These are phyloP conservation scores for Pogonognathellus flavescens DNA, from an alignment of 1,140 invertebrate genomes.

Conservation along the genomic window DNA sequence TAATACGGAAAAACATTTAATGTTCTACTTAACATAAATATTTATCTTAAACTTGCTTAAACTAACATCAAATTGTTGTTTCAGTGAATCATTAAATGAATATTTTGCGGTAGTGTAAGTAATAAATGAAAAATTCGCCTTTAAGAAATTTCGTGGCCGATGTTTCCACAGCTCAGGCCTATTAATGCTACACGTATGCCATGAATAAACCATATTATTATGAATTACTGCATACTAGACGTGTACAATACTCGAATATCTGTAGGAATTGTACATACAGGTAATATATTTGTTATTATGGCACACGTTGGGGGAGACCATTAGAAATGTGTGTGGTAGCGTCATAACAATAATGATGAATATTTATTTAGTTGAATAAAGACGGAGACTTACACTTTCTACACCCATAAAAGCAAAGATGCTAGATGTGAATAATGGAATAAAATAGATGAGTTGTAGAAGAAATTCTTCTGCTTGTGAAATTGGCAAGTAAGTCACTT, in stretches of 20 bases:
- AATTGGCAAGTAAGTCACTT: conserved; percentile 39
- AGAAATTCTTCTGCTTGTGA: conserved; percentile 24
- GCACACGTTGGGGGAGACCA: not conserved
- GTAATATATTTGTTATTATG: not conserved
- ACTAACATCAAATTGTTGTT: too few species aligned
- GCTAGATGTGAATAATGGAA: conserved; percentile 25
- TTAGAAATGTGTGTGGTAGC: not conserved
- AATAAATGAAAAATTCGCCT: too few species aligned
- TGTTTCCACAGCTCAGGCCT: too few species aligned
- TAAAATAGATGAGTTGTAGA: conserved; percentile 43
- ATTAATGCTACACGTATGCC: too few species aligned
- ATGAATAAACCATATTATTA: too few species aligned
- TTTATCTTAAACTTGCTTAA: too few species aligned
- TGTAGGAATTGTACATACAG: not conserved
- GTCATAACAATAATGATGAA: not conserved
- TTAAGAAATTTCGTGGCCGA: too few species aligned
- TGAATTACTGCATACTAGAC: too few species aligned
- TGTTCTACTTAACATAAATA: too few species aligned
- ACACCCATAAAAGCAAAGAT: conserved; percentile 26
- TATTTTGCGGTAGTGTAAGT: too few species aligned
- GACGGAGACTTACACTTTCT: conserved; percentile 19
- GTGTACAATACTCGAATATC: not conserved
- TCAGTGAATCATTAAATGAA: too few species aligned
- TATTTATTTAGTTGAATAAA: not conserved
- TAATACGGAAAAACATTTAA: too few species aligned